A percentile compares a stretch with the other conserved stretches of the same genome.
These are phyloP conservation scores for Euglossa dilemma DNA, from an alignment of 1,140 invertebrate genomes.

Conservation along the genomic window DNA sequence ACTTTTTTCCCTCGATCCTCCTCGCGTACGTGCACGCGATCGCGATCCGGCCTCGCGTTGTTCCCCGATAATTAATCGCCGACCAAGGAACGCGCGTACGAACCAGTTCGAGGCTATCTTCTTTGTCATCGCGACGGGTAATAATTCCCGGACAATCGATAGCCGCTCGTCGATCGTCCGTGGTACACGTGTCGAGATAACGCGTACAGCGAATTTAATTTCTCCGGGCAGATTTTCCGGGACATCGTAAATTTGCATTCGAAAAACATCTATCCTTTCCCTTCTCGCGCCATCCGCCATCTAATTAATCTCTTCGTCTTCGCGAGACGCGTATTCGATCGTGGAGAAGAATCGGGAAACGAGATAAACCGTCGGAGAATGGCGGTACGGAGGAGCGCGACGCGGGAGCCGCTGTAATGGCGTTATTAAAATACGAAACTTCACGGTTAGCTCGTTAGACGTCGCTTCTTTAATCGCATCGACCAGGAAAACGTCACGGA, in stretches of 20 bases:
- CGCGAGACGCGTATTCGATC: too few species aligned
- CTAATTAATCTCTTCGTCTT: too few species aligned
- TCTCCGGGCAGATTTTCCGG: not conserved
- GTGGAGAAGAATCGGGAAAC: too few species aligned
- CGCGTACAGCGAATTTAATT: constrained; percentile 36
- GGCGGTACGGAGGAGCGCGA: too few species aligned
- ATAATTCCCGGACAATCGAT: constrained; percentile 65
- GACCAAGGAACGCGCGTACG: constrained; percentile 13
- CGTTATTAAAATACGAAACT: constrained; percentile 9
- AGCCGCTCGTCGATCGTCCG: constrained; percentile 30
- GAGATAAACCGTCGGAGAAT: too few species aligned
- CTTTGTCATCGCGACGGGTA: constrained; percentile 71
- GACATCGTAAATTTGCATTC: not conserved
- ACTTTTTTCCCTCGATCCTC: constrained; percentile 11
- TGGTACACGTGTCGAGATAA: constrained; percentile 20
- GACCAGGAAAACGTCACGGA: not conserved
- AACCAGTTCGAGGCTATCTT: constrained; percentile 57
- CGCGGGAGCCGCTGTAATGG: not conserved
- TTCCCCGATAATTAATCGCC: constrained; percentile 69
- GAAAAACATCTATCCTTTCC: too few species aligned
- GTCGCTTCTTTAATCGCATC: constrained; percentile 9
- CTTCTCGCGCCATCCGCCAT: too few species aligned
- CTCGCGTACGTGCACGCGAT: constrained; percentile 40
- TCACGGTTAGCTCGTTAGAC: not conserved
- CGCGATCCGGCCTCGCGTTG: constrained; percentile 40